A percentile compares a stretch with the other conserved stretches of the same genome.
These are phyloP conservation scores for Ciconia maguari DNA, from an alignment of 2,113 vertebrate genomes.

Conservation along the genomic window DNA sequence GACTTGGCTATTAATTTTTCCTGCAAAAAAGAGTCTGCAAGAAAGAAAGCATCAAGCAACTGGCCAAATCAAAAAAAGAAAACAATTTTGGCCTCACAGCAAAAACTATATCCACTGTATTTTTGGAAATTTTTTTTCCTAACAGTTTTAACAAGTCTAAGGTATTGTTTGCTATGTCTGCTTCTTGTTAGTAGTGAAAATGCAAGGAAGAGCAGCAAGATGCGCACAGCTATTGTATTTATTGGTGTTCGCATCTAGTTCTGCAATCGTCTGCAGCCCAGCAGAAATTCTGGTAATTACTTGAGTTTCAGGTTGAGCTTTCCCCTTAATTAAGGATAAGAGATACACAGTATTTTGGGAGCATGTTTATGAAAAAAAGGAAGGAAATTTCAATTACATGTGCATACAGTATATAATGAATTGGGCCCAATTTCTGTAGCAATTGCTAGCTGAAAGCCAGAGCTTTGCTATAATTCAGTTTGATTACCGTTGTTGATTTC, in stretches of 20 bases:
- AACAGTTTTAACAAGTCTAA: background rate
- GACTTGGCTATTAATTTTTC: background rate
- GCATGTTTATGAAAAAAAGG: slow-evolving; percentile 5
- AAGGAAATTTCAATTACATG: background rate
- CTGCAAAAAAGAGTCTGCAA: background rate
- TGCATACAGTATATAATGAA: background rate
- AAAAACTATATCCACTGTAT: background rate
- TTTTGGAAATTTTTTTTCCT: background rate
- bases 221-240: background rate
- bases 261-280: background rate
- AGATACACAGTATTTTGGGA: background rate
- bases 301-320: background rate
- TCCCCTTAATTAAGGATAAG: slow-evolving; percentile 41
- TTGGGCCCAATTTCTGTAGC: slow-evolving; percentile 6
- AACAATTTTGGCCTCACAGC: background rate
- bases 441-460: background rate
- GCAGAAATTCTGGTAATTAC: slow-evolving; percentile 17
- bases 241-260: background rate
- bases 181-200: background rate
- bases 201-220: background rate
- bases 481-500: slow-evolving; percentile 8
- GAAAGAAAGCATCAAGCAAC: background rate
- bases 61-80: background rate
- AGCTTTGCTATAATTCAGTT: slow-evolving; percentile 27
- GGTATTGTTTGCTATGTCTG: background rate